These are phyloP conservation scores for Megaleporinus macrocephalus DNA, from an alignment of 2,113 vertebrate species.

Conservation along the genomic window DNA sequence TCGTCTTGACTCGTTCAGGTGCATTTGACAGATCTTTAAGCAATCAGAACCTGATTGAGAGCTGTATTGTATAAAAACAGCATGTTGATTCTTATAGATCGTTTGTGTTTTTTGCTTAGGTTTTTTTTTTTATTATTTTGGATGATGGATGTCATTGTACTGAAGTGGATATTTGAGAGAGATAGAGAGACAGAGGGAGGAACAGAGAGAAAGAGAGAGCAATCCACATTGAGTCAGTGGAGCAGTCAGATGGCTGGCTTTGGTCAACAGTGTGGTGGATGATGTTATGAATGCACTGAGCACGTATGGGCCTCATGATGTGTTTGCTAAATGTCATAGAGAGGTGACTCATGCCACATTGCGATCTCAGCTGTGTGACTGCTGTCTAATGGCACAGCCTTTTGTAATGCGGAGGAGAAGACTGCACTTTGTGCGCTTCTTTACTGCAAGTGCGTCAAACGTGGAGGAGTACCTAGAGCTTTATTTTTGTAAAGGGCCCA, in stretches of 20 bases:
- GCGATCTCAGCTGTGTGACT: background rate
- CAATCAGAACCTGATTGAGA: constrained; percentile 16
- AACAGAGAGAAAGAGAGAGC: too few relatives aligned
- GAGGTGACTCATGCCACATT: constrained; percentile 9
- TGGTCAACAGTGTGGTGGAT: constrained; percentile 1
- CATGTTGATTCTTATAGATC: constrained; percentile 36
- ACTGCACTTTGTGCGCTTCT: too few relatives aligned
- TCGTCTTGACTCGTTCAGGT: background rate
- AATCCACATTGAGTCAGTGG: background rate
- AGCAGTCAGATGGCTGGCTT: constrained; percentile 21
- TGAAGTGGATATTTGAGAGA: constrained; percentile 4
- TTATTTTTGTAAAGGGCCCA: too few relatives aligned
- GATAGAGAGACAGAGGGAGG: background rate
- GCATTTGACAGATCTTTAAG: constrained; percentile 31
- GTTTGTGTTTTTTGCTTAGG: constrained; percentile 16
- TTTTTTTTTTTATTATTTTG: too few relatives aligned
- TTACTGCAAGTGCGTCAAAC: background rate
- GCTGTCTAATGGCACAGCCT: background rate
- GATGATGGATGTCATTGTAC: background rate
- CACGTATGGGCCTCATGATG: constrained; percentile 15
- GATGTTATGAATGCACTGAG: constrained; percentile 6
- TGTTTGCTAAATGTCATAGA: constrained; percentile 27
- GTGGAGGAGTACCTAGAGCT: background rate
- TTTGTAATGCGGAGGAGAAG: background rate
- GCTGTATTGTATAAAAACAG: constrained; percentile 4